Evolutionary conservation across 2,888 invertebrate genomes (phyloP), one percentile per base, ranked within the genome.

Genomic region (Coecobrya sp.): DNA sequence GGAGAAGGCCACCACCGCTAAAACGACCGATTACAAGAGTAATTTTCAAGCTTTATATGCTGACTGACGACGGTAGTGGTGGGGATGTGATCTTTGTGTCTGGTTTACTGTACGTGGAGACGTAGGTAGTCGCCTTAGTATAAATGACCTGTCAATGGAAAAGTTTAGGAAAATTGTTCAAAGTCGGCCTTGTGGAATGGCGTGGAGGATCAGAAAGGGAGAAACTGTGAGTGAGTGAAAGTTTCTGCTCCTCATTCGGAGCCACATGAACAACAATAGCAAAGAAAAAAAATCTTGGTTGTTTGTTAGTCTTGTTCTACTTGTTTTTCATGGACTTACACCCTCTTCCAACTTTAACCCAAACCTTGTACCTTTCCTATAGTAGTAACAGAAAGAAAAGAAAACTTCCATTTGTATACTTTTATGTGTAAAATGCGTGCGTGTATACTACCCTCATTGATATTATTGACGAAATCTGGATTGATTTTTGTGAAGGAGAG

Each of bases 71-170:
- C 13, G 19, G 22, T 79, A 25, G 45, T 42, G 36, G 10, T 22
- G 36, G 62, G n/a, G 68, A 68, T 68, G 27, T 27, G 73, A 42
- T 73, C 73, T 73, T 36, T 73, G 36, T 19, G 73, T 73, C 73
- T 73, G 73, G 73, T 73, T 45, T 13, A 36, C n/a, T 22, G 4
- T 45, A 19, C 42, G 22, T 11, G 45, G 45, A 45, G 45, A 22
- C 19, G 73, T 42, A 73, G 73, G 73, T 73, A 82, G 82, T 82
- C 82, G 82, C 49, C 62, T 62, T 79, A 65, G 88, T 88, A 88
- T 88, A 88, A 88, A 88, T 88, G 88, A 81, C 88, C 88, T 88
- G 88, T 88, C 88, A 88, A 81, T 88, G 27, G 49, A 81, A 88
- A 88, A 88, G 79, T 81, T 88, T 79, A 19, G 55, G 88, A 52